These are phyloP conservation scores for Notoglanidium macrostoma DNA, from an alignment of 2,797 vertebrate genomes.

Conservation along the genomic window DNA sequence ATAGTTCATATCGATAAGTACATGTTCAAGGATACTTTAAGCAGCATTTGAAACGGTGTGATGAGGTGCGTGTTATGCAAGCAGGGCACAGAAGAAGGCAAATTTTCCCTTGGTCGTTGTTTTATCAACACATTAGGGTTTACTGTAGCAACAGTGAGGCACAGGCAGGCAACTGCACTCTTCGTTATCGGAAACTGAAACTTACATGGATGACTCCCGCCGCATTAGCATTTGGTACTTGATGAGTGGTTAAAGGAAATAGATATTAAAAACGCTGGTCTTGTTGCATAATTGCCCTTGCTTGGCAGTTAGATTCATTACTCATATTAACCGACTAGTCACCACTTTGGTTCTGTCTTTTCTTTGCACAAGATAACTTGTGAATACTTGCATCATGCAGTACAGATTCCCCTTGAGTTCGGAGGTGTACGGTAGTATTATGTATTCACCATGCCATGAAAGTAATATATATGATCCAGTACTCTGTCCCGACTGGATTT, in stretches of 20 bases:
- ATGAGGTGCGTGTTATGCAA: not conserved
- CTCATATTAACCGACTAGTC: not conserved
- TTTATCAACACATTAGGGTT: not conserved
- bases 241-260: not conserved
- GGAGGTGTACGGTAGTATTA: too few relatives aligned
- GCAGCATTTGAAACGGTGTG: not conserved
- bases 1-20: too few relatives aligned
- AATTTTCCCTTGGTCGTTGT: not conserved
- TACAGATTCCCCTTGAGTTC: too few relatives aligned
- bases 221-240: not conserved
- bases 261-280: not conserved
- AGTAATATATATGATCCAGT: not conserved
- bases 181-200: slow-evolving; percentile 23
- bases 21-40: not conserved
- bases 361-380: not conserved
- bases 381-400: not conserved
- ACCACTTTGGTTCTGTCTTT: not conserved
- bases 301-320: not conserved
- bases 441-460: not conserved
- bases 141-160: slow-evolving; percentile 22
- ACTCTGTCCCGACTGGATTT: not conserved
- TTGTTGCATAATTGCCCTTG: not conserved
- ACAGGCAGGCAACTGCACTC: not conserved
- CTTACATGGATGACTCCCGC: not conserved
- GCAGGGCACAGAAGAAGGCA: not conserved